Percentiles rank a stretch among this genome's conserved stretches.
Conservation (phyloP, 1,140 invertebrate species). For the Vollenhovia emeryi region DNA sequence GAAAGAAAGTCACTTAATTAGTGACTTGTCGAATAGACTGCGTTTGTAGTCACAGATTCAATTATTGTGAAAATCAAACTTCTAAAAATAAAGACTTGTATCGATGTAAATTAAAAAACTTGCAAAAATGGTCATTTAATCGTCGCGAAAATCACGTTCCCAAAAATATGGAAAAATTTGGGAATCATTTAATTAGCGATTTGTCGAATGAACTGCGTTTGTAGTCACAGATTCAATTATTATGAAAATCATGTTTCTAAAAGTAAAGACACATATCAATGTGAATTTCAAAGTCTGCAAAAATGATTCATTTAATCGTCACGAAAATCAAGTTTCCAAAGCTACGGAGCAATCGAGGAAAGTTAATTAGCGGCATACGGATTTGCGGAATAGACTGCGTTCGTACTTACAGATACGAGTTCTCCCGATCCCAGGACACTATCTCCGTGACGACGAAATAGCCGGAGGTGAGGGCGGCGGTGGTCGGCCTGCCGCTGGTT, state of each 20-base stretch:
- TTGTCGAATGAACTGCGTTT: too few relatives aligned
- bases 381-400: background rate
- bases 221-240: background rate
- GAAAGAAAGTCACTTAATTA: too few relatives aligned
- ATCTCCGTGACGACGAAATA: slow-evolving; percentile 92
- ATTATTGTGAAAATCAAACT: too few relatives aligned
- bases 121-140: too few relatives aligned
- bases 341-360: background rate
- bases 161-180: too few relatives aligned
- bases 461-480: slow-evolving; percentile 89
- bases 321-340: background rate
- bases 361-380: background rate
- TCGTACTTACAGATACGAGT: slow-evolving; percentile 88
- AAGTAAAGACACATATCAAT: background rate
- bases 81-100: too few relatives aligned
- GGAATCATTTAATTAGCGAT: too few relatives aligned
- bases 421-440: slow-evolving; percentile 90
- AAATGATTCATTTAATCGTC: background rate
- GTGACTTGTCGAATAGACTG: too few relatives aligned
- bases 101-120: too few relatives aligned
- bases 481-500: slow-evolving; percentile 70
- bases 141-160: too few relatives aligned
- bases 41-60: too few relatives aligned
- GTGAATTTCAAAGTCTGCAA: background rate
- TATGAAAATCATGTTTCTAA: background rate